Evolutionary conservation across 2,113 vertebrate genomes (phyloP), one percentile per base, ranked within the genome.

Genomic region (Apeltes quadracus): DNA sequence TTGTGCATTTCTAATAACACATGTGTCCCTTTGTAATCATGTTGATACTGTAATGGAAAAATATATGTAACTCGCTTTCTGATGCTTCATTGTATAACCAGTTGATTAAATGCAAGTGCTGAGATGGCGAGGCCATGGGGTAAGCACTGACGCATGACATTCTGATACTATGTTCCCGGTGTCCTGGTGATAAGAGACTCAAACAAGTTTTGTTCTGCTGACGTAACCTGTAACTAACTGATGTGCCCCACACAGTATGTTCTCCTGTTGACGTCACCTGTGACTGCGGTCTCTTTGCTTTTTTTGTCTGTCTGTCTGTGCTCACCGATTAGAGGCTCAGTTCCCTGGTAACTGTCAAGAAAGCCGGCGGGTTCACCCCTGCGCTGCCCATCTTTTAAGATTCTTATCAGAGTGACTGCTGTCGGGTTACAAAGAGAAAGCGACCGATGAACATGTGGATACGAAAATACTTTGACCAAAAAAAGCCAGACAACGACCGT

Each of bases 291-390:
- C 14, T 54, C 2, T 15, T 25, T 29, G 16, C n/a, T 32, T 23
- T 51, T 16, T 48, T 38, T 15, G 53, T 78, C 66, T 48, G 5
- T 53, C 9, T 15, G 53, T 78, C 66, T 48, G 5, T 53, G 11
- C 87, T 90, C 64, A 92, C 92, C 92, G 27, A 92, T 88, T 1
- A 88, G 38, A 57, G 89, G 83, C 5, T 39, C n/a, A 9, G 12
- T 23, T 65, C 80, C 79, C 3, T 13, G 53, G 72, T 84, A 77
- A 59, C 51, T 36, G 44, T 86, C 72, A 13, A 84, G 61, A 73
- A 75, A 65, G 65, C 32, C 46, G 44, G 25, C 34, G 12, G n/a
- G 16, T 27, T 62, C 38, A 44, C 5, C 44, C 8, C 54, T 46
- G 13, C 5, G n/a, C n/a, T 39, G 61, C 9, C 27, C 57, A 61